Base-by-base conservation (phyloP, 2,888 invertebrate species). In the Trachelus iudaicus region DNA sequence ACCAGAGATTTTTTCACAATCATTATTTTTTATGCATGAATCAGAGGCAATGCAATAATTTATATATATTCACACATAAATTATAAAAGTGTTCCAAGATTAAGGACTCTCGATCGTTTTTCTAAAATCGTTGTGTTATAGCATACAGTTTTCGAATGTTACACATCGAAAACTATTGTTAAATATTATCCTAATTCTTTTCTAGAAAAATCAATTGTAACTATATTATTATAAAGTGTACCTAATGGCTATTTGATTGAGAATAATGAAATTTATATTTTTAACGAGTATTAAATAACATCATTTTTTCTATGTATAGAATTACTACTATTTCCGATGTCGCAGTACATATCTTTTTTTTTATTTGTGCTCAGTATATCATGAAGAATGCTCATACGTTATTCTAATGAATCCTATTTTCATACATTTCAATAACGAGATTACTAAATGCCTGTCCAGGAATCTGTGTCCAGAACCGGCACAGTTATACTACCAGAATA, bases 181-280 rank as follows among this genome's bases (percentile, higher is more conserved):
- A 83, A 84, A 85, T 87, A 86, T 82, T 85, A 85, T 86, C 81
- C 81, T 83, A 84, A 77, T 81, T 85, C 82, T 82, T 83, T 82
- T 79, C 73, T 83, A 80, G 77, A 80, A 83, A 84, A 80, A 85
- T 80, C 79, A 81, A 81, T 83, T 88, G 86, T 87, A 85, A 86
- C 85, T 84, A 83, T 84, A 84, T 83, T 80, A 83, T 81, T 83
- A 84, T 83, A 82, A 84, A 83, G 81, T 85, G 82, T 85, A 85
- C 79, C 77, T 80, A 79, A 82, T 81, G 80, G 82, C 79, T 85
- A 82, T 81, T 84, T 79, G 78, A 85, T 86, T 83, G 82, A 85
- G 13, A 87, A 85, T 85, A 87, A 87, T 86, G 83, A 88, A 90
- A 89, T 87, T 90, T 90, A 89, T 90, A 90, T 91, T 90, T 90